Evolutionary conservation across 2,113 vertebrate genomes (phyloP).

Genomic region (Ptilorrhoa leucosticta): DNA sequence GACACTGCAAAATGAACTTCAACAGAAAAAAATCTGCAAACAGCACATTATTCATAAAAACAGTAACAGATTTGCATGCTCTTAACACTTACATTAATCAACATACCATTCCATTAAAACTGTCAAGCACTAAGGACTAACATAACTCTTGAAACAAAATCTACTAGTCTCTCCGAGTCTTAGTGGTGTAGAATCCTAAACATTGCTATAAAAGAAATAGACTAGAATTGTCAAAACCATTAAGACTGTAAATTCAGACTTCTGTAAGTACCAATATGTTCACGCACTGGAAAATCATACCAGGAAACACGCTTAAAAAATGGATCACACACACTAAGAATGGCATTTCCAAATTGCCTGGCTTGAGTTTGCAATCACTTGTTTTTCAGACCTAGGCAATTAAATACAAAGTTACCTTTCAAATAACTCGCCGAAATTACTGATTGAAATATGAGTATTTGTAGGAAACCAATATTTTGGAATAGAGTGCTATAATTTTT

Average conservation of each 20-base stretch:
- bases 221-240: neutral
- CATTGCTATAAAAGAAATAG: neutral
- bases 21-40: constrained; percentile 26
- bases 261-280: neutral
- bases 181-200: neutral
- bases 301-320: neutral
- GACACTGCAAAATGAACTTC: constrained; percentile 29
- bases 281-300: neutral
- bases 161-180: constrained; percentile 17
- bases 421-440: neutral
- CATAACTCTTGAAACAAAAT: constrained; percentile 38
- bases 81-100: constrained; percentile 46
- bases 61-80: constrained; percentile 13
- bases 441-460: neutral
- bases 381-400: neutral
- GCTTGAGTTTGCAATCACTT: neutral
- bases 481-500: neutral
- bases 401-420: neutral
- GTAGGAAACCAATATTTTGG: neutral
- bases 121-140: neutral
- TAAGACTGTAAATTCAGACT: neutral
- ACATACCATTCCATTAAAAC: constrained; percentile 21
- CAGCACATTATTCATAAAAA: constrained; percentile 36
- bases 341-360: neutral
- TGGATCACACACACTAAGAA: neutral